phyloP scores from a whole-genome alignment of 2,888 invertebrate genomes.

The Amiota communis region DNA sequence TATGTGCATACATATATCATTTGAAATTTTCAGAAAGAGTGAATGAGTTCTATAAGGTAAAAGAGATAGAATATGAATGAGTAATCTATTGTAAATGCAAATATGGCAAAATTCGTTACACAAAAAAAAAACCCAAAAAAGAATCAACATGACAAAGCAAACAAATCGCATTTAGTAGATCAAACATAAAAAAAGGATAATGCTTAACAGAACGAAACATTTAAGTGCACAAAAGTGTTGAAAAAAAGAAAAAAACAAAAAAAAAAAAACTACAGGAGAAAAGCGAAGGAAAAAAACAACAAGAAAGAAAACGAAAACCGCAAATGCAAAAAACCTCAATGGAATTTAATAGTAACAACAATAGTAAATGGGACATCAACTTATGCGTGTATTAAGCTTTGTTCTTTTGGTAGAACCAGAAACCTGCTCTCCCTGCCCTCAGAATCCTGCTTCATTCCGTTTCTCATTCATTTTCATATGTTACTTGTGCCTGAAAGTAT shows the following conservation, averaged over 20 bases:
- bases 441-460: not conserved
- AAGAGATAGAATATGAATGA: not conserved
- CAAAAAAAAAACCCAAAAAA: conserved; percentile 32
- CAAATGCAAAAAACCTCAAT: not conserved
- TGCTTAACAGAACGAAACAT: conserved; percentile 15
- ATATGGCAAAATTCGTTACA: not conserved
- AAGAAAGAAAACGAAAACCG: not conserved
- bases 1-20: not conserved
- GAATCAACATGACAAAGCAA: conserved; percentile 29
- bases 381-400: not conserved
- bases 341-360: not conserved
- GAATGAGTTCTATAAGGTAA: not conserved
- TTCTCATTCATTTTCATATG: not conserved
- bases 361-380: not conserved
- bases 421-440: no score
- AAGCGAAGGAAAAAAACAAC: not conserved
- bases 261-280: not conserved
- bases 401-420: not conserved
- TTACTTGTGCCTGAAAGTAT: not conserved
- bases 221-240: conserved; percentile 14
- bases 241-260: conserved; percentile 1
- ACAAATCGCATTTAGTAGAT: conserved; percentile 44
- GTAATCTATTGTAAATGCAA: conserved; percentile 5
- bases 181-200: conserved; percentile 39
- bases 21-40: not conserved